These are phyloP conservation scores for Lutjanus erythropterus DNA, from an alignment of 2,113 vertebrate genomes.

Conservation along the genomic window DNA sequence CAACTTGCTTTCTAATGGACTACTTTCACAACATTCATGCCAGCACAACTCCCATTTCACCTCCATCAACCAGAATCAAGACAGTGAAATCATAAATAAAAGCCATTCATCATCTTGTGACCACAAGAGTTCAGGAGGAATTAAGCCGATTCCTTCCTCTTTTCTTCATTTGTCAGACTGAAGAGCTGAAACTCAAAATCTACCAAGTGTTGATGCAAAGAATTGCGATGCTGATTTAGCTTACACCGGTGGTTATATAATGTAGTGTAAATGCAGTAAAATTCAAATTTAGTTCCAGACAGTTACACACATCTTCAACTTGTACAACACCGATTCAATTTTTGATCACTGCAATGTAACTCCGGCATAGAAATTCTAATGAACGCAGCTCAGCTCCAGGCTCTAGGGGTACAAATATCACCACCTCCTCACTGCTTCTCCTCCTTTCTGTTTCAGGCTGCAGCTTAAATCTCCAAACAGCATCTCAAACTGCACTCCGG, in stretches of 20 bases:
- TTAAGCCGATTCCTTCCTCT: background rate
- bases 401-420: constrained; percentile 31
- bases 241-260: background rate
- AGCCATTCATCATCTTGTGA: constrained; percentile 17
- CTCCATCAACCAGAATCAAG: constrained; percentile 17
- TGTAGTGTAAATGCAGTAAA: background rate
- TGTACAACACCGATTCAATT: background rate
- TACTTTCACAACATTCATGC: background rate
- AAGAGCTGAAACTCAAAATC: background rate
- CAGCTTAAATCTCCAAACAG: constrained; percentile 70
- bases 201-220: background rate
- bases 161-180: background rate
- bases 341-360: constrained; percentile 22
- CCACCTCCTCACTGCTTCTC: constrained; percentile 28
- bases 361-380: background rate
- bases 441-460: constrained; percentile 36
- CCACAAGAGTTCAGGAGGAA: background rate
- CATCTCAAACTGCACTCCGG: constrained; percentile 63
- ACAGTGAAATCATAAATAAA: constrained; percentile 6
- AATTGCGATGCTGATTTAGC: background rate
- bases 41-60: constrained; percentile 24
- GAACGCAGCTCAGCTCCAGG: constrained; percentile 3
- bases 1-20: constrained; percentile 4
- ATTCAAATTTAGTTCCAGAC: constrained; percentile 2
- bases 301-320: background rate